Percentiles rank a stretch among this genome's conserved stretches.
These are phyloP conservation scores for Heliconius melpomene DNA, from an alignment of 1,140 invertebrate species.

Conservation along the genomic window DNA sequence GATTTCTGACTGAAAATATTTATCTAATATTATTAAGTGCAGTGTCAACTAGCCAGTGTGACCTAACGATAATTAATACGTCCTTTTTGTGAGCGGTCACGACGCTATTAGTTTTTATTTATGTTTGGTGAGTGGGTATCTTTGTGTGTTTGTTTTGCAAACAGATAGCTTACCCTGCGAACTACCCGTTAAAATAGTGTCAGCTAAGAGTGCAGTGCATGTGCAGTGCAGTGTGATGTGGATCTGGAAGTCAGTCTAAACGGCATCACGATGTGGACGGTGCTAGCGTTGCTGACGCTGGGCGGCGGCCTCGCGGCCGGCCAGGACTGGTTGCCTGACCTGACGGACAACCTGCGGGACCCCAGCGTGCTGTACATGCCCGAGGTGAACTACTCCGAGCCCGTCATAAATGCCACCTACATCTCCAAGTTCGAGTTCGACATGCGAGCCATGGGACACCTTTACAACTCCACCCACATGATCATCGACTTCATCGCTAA, in stretches of 20 bases:
- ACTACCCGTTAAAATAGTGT: slow-evolving; percentile 28
- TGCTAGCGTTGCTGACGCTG: slow-evolving; percentile 44
- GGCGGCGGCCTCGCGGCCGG: slow-evolving; percentile 42
- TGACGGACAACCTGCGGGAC: slow-evolving; percentile 55
- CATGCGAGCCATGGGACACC: slow-evolving; percentile 85
- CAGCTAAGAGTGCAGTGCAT: slow-evolving; percentile 16
- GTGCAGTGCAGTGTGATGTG: slow-evolving; percentile 43
- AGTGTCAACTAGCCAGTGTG: slow-evolving; percentile 32
- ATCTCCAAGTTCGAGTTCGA: slow-evolving; percentile 83
- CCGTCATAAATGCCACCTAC: slow-evolving; percentile 80
- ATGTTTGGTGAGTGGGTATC: slow-evolving; percentile 54
- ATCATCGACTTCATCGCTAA: slow-evolving; percentile 83
- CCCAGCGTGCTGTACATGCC: slow-evolving; percentile 64
- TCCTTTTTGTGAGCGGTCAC: slow-evolving; percentile 41
- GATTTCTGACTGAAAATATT: slow-evolving; percentile 58
- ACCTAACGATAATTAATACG: slow-evolving; percentile 22
- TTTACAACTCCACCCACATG: slow-evolving; percentile 84
- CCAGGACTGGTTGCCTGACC: slow-evolving; percentile 50
- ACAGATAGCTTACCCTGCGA: slow-evolving; percentile 56
- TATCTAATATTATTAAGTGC: slow-evolving; percentile 39
- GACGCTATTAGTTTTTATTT: slow-evolving; percentile 48
- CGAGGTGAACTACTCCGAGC: slow-evolving; percentile 70
- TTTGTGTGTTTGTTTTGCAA: slow-evolving; percentile 72
- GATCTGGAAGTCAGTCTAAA: slow-evolving; percentile 41
- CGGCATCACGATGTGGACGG: slow-evolving; percentile 47